Conservation (phyloP, 1,140 invertebrate genomes). For the Pomacea maculata region DNA sequence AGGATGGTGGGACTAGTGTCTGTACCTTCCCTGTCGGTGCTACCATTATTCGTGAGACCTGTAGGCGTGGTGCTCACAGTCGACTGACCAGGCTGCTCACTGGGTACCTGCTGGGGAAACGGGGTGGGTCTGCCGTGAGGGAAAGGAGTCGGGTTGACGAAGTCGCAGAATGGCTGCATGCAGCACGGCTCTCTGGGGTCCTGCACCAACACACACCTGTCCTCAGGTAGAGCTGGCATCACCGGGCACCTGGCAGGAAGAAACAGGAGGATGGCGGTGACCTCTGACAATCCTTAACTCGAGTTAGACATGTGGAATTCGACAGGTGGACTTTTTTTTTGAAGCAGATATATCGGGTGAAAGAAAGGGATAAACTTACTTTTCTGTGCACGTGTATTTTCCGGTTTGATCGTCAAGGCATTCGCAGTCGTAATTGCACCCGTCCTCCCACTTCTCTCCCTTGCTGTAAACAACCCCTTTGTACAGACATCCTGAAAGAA, state of each 20-base stretch:
- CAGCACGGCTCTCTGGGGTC: slow-evolving; percentile 50
- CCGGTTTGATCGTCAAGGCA: slow-evolving; percentile 25
- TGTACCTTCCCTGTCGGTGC: too few species aligned
- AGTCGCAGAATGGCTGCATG: slow-evolving; percentile 51
- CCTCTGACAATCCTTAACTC: too few species aligned
- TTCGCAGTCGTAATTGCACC: slow-evolving; percentile 26
- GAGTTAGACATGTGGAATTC: too few species aligned
- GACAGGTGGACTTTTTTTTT: too few species aligned
- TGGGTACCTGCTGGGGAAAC: slow-evolving; percentile 28
- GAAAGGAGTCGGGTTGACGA: slow-evolving; percentile 53
- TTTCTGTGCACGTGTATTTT: slow-evolving; percentile 21
- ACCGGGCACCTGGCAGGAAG: slow-evolving; percentile 36
- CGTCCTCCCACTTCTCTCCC: slow-evolving; percentile 25
- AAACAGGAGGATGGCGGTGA: too few species aligned
- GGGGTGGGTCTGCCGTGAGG: slow-evolving; percentile 48
- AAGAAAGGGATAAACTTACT: not conserved
- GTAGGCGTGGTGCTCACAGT: too few species aligned
- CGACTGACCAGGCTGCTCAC: too few species aligned
- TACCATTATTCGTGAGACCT: too few species aligned
- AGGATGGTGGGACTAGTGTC: too few species aligned
- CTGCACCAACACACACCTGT: slow-evolving; percentile 44
- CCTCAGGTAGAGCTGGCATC: slow-evolving; percentile 37
- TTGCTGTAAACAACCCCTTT: slow-evolving; percentile 25
- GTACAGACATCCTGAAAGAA: slow-evolving; percentile 29
- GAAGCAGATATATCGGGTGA: not conserved